Evolutionary conservation across 1,140 invertebrate genomes (phyloP), one percentile per base, ranked within the genome.

Genomic region (Luehdorfia chinensis): DNA sequence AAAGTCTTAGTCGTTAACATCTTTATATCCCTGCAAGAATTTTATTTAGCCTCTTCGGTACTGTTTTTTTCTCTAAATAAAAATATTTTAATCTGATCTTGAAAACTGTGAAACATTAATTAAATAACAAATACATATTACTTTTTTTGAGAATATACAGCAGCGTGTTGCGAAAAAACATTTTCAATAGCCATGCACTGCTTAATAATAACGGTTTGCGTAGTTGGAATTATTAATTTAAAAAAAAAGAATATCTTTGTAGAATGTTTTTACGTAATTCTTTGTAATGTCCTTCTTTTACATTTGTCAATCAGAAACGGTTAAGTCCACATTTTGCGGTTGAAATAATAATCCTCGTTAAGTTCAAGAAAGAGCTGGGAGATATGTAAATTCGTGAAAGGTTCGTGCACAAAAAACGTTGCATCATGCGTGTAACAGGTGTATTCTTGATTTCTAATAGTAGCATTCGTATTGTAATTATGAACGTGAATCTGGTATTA

Each of bases 311-410:
- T n/a, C n/a, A n/a, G 51, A 68, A 68, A 53, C 59, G 62, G 62
- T 75, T 79, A 75, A 70, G 62, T 66, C 65, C 55, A 80, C 61
- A 68, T 76, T 76, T 81, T 84, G 74, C 79, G 77, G 75, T 85
- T 75, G 59, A 83, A 75, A 83, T 81, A 79, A 81, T 83, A 73
- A 74, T 71, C 72, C 73, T 80, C 66, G 73, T 83, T 85, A 81
- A 60, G 51, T 68, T 67, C 48, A 66, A 76, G 67, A 76, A 77
- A 74, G 78, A 78, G 54, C 56, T 73, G 67, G 69, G 66, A 72
- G 58, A 69, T 85, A 84, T 84, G 81, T 85, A 81, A 84, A 85
- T 83, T 75, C 54, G 69, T 65, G 73, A 78, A 81, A 80, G 75
- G 76, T 50, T 57, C 51, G 55, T 54, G 54, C 55, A 73, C 73